A percentile compares a stretch with the other conserved stretches of the same genome.
These are phyloP conservation scores for Numenius phaeopus DNA, from an alignment of 2,797 vertebrate genomes.

Conservation along the genomic window DNA sequence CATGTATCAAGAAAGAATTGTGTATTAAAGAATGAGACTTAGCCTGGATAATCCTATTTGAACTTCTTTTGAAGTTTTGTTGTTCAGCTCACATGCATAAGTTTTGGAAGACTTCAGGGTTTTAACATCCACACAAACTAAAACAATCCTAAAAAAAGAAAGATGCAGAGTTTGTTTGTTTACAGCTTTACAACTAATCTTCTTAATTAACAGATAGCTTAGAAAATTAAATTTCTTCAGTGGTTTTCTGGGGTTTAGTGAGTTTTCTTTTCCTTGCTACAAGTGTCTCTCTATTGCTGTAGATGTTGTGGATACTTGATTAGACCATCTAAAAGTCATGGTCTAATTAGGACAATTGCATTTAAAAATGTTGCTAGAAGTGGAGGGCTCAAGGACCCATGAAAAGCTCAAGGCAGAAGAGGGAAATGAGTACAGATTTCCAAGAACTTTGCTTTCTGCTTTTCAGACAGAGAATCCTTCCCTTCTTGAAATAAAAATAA, in stretches of 20 bases:
- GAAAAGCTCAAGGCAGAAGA: neutral
- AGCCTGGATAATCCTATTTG: slow-evolving; percentile 22
- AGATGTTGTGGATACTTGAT: neutral
- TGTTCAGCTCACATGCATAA: neutral
- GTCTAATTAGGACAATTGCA: neutral
- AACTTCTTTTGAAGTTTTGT: neutral
- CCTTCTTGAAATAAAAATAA: neutral
- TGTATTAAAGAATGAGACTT: neutral
- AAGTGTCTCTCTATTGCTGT: neutral
- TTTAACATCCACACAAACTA: neutral
- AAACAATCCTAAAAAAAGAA: neutral
- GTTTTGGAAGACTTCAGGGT: neutral
- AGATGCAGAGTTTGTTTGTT: neutral
- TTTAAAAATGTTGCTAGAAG: neutral
- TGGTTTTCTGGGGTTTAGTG: neutral
- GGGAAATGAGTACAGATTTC: neutral
- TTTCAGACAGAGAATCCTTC: neutral
- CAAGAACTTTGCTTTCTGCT: neutral
- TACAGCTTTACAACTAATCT: neutral
- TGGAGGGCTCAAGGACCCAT: neutral
- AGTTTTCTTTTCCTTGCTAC: neutral
- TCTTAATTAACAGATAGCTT: neutral
- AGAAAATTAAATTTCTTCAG: neutral
- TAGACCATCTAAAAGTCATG: neutral
- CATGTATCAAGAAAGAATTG: neutral